phyloP scores from a whole-genome alignment of 2,888 invertebrate species.

The Eupithecia subumbrata region DNA sequence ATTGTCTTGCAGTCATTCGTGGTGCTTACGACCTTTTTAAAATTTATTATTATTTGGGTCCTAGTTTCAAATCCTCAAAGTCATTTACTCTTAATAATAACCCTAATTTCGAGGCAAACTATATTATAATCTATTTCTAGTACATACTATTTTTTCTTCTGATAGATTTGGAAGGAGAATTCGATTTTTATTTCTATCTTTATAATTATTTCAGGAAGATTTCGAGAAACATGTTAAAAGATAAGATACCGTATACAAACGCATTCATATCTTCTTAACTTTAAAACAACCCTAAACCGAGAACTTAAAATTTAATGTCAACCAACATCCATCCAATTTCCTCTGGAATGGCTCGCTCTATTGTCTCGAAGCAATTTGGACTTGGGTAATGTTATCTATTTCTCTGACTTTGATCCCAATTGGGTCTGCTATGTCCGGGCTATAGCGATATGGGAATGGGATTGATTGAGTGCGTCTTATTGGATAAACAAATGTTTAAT shows the following conservation, averaged over 20 bases:
- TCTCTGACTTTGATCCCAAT: conserved; percentile 35
- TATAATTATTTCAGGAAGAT: background rate
- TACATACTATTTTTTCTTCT: too few relatives aligned
- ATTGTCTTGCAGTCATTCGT: too few relatives aligned
- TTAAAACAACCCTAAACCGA: background rate
- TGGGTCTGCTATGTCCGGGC: conserved; percentile 10
- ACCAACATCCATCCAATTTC: conserved; percentile 18
- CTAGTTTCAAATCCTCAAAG: too few relatives aligned
- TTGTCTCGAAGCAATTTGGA: conserved; percentile 39
- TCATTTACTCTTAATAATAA: too few relatives aligned
- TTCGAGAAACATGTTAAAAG: background rate
- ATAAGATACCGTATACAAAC: background rate
- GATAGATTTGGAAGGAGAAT: too few relatives aligned
- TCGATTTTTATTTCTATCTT: background rate
- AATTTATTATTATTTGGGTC: too few relatives aligned
- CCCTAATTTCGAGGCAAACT: too few relatives aligned
- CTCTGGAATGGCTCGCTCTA: conserved; percentile 16
- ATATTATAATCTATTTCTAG: too few relatives aligned
- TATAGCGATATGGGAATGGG: background rate
- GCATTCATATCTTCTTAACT: background rate
- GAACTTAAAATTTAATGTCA: conserved; percentile 19
- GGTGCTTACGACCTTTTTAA: too few relatives aligned
- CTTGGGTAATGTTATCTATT: conserved; percentile 41
- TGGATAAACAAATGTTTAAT: background rate
- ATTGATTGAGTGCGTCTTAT: background rate